A percentile compares a stretch with the other conserved stretches of the same genome.
Evolutionary conservation across 2,888 invertebrate genomes (phyloP).

Genomic region (Lithophane leautieri): DNA sequence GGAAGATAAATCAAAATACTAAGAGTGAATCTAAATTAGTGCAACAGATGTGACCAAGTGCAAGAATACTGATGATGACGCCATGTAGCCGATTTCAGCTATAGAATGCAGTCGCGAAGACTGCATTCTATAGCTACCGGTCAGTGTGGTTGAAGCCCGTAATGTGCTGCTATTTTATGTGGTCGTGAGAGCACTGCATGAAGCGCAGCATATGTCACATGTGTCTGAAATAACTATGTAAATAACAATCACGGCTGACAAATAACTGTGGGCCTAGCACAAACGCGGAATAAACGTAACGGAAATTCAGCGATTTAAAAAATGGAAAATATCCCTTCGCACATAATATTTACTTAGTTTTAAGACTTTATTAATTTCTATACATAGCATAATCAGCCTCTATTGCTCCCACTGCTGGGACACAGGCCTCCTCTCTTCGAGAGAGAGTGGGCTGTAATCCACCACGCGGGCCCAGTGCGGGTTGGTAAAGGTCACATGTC

Average conservation of each 20-base stretch:
- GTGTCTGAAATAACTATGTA: background rate
- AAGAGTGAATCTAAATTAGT: background rate
- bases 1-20: background rate
- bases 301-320: background rate
- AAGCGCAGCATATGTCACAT: background rate
- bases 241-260: background rate
- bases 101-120: no score
- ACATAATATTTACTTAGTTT: background rate
- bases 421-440: no score
- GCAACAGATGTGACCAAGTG: background rate
- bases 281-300: background rate
- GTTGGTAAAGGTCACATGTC: no score
- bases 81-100: background rate
- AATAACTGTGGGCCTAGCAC: background rate
- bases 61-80: background rate
- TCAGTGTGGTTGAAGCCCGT: background rate
- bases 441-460: no score
- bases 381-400: no score
- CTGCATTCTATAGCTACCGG: background rate
- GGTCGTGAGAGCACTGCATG: background rate
- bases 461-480: no score
- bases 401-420: no score
- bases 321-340: background rate
- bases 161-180: background rate
- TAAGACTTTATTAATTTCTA: background rate